Conservation (phyloP, 2,888 invertebrate genomes). For the Pharmacophagus antenor region DNA sequence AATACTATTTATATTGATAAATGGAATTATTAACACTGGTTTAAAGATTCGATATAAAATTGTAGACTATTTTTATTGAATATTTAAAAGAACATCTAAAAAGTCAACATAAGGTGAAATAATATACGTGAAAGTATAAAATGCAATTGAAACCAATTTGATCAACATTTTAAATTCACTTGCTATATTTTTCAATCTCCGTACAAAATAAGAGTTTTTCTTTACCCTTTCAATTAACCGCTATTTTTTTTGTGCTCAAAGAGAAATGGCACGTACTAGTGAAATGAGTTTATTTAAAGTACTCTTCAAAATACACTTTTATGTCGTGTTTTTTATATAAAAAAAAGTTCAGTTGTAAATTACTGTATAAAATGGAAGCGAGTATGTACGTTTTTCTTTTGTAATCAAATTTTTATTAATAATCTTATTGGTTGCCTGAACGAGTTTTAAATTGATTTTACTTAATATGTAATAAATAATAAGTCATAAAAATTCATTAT, state of each 20-base stretch:
- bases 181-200: background rate
- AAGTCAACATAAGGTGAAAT: too few species aligned
- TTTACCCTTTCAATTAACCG: constrained; percentile 17
- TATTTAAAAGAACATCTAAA: too few species aligned
- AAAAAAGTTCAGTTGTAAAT: background rate
- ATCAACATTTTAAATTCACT: background rate
- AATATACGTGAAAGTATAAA: background rate
- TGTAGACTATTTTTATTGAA: too few species aligned
- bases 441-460: too few species aligned
- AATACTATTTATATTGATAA: too few species aligned
- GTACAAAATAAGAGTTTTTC: constrained; percentile 9
- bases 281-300: constrained; percentile 7
- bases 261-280: constrained; percentile 15
- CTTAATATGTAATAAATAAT: too few species aligned
- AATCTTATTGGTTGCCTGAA: too few species aligned
- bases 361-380: background rate
- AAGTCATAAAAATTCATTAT: background rate
- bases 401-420: too few species aligned
- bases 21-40: too few species aligned
- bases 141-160: background rate
- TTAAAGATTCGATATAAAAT: too few species aligned
- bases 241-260: constrained; percentile 14
- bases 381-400: background rate
- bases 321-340: constrained; percentile 3
- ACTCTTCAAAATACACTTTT: constrained; percentile 8